Evolutionary conservation across 2,888 invertebrate species (phyloP), one percentile per base, ranked within the genome.

Genomic region (Xestia xanthographa): DNA sequence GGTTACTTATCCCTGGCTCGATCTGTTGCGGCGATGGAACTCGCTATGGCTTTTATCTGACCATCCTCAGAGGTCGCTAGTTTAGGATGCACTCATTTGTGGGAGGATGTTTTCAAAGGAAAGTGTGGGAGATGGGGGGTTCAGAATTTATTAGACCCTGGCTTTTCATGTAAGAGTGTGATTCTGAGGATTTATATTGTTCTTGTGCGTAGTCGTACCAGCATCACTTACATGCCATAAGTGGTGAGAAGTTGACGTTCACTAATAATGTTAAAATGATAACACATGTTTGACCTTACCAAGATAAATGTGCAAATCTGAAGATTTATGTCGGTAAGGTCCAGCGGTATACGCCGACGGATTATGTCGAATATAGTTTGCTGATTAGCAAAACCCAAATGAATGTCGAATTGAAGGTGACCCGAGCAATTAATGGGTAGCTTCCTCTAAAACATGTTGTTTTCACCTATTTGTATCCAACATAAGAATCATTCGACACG

Each of bases 1-100:
- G 67, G 74, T 56, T 29, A 53, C 77, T 82, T 76, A 84, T 67
- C 79, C 66, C 66, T 34, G 12, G 68, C 66, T 43, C 60, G 70
- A 75, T 83, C 72, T 65, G 56, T 53, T 76, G 83, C 73, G 75
- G 71, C 34, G 62, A 56, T 66, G 66, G 62, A 50, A 86, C 82
- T 80, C 60, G 77, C 77, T 60, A 75, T 48, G 65, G 77, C 82
- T 86, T 83, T 86, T 84, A 86, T 82, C 79, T 71, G 58, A 69
- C 70, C 60, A 56, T 38, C 66, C 66, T 72, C 60, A 67, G 58
- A 66, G 38, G n/a, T 72, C 58, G 17, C 41, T 56, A 48, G 67
- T 74, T 68, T 56, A 12, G 62, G 71, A 70, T 63, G 69, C 26
- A 75, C 38, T 81, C 53, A 62, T 79, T 81, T 79, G 84, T 74